phyloP scores from a whole-genome alignment of 2,888 invertebrate genomes.

The Rhagonycha fulva region DNA sequence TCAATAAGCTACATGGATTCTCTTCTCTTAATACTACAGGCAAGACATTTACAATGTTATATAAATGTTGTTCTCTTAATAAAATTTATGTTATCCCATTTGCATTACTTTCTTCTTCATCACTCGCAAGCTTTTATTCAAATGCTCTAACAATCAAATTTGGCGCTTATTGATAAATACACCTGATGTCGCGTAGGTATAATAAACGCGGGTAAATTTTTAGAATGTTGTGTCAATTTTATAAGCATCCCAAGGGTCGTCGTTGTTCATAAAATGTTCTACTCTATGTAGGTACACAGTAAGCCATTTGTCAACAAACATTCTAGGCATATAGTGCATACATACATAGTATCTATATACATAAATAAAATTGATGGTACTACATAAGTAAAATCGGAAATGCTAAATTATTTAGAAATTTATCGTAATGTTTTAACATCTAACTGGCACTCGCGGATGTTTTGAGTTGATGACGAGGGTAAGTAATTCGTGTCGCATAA shows the following conservation, averaged over 20 bases:
- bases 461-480: constrained; percentile 30
- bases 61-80: neutral
- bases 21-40: neutral
- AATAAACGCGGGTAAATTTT: neutral
- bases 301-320: neutral
- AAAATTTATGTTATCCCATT: neutral
- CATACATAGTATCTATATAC: neutral
- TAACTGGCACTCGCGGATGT: constrained; percentile 31
- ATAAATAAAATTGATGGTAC: neutral
- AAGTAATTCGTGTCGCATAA: constrained; percentile 30
- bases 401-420: neutral
- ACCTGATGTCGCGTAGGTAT: too few species aligned
- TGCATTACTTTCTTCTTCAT: neutral
- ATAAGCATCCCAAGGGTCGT: neutral
- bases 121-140: neutral
- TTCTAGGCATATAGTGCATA: neutral
- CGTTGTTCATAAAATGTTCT: neutral
- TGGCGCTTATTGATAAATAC: neutral
- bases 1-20: constrained; percentile 2
- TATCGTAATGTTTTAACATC: neutral
- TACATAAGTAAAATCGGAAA: neutral
- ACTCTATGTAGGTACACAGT: neutral
- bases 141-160: neutral
- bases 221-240: neutral
- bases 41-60: neutral